Evolutionary conservation across 2,888 invertebrate genomes (phyloP), one percentile per base, ranked within the genome.

Genomic region (Eudemis profundana): DNA sequence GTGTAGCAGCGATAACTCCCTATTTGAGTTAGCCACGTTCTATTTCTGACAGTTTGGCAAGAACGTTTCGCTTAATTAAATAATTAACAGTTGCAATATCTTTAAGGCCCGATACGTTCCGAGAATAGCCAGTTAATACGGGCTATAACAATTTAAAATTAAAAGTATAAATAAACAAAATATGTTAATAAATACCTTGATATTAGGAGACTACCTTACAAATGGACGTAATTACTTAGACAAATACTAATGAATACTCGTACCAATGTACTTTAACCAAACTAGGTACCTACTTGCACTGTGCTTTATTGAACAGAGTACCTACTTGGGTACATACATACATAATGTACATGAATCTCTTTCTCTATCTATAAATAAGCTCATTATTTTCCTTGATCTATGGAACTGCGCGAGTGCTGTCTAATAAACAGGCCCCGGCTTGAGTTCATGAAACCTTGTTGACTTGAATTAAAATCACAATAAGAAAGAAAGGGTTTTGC

Each of bases 381-480:
- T 27, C 36, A n/a, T 21, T 36, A 21, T 23, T 53, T 40, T 53
- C 38, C 53, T 40, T 40, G 23, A 53, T 53, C 23, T 10, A 5
- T n/a, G 23, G 42, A 23, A n/a, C n/a, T n/a, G n/a, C n/a, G n/a
- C n/a, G n/a, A n/a, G n/a, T n/a, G n/a, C n/a, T n/a, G 19, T 12
- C 12, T 5, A 23, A 15, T 14, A 27, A 56, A 21, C n/a, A 54
- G 15, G 17, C 5, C 15, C 14, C 14, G 36, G 17, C 15, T 23
- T 15, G 19, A 47, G 47, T 17, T 29, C 61, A 27, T 42, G 19
- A 42, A 40, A 29, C 50, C 60, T 56, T 56, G 44, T 61, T 47
- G 49, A 15, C 33, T 49, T 62, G 53, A 56, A 56, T 50, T 57
- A 15, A 42, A 29, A 63, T 29, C 33, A 42, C 56, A 57, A 63